Evolutionary conservation across 1,140 invertebrate genomes (phyloP).

Genomic region (Drosophila sproati): DNA sequence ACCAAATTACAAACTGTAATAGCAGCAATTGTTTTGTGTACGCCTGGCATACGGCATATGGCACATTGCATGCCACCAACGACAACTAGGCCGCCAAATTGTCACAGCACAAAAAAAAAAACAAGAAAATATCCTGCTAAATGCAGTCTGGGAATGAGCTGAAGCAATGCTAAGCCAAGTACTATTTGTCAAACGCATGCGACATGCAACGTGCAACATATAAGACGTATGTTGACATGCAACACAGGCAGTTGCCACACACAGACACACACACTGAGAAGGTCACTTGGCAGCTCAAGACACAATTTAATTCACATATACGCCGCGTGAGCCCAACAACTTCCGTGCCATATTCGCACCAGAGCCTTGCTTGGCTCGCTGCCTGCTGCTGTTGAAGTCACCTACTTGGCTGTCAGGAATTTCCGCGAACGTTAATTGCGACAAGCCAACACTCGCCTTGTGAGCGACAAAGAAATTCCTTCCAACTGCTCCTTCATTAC

Average conservation of each 20-base stretch:
- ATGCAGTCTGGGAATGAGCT: slow-evolving; percentile 30
- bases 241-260: slow-evolving; percentile 14
- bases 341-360: slow-evolving; percentile 77
- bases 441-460: slow-evolving; percentile 64
- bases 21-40: slow-evolving; percentile 75
- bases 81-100: slow-evolving; percentile 77
- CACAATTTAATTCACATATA: slow-evolving; percentile 64
- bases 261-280: slow-evolving; percentile 31
- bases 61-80: slow-evolving; percentile 65
- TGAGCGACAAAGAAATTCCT: slow-evolving; percentile 68
- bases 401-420: slow-evolving; percentile 66
- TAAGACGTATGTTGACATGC: not conserved
- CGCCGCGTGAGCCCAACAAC: slow-evolving; percentile 68
- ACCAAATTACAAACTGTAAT: slow-evolving; percentile 83
- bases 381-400: slow-evolving; percentile 11
- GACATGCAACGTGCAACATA: slow-evolving; percentile 23
- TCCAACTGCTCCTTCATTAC: slow-evolving; percentile 53
- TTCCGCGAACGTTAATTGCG: slow-evolving; percentile 81
- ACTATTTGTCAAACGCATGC: slow-evolving; percentile 49
- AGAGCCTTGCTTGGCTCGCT: slow-evolving; percentile 54
- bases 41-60: slow-evolving; percentile 60
- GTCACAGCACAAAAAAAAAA: slow-evolving; percentile 49
- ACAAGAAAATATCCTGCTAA: slow-evolving; percentile 25
- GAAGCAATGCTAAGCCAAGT: slow-evolving; percentile 46
- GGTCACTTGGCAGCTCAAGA: slow-evolving; percentile 49